A percentile compares a stretch with the other conserved stretches of the same genome.
Conservation (phyloP, 2,797 vertebrate species). For the Podarcis siculus region DNA sequence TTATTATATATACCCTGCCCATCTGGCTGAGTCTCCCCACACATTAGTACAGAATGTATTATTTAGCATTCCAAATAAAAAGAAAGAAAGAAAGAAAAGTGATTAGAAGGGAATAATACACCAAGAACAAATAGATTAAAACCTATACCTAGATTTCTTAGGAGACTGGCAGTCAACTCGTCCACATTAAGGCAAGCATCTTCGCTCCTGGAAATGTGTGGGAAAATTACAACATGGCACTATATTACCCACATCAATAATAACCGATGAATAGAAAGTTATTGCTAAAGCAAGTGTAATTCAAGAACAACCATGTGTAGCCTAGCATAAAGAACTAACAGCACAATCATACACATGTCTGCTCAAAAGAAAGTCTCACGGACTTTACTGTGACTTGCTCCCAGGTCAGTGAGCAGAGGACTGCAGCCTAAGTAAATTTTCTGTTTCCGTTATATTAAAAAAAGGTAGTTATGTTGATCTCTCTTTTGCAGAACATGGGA, state of each 20-base stretch:
- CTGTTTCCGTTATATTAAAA: neutral
- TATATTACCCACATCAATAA: neutral
- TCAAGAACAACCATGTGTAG: neutral
- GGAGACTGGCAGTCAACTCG: conserved; percentile 87
- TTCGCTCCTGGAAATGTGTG: conserved; percentile 79
- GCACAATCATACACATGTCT: no score
- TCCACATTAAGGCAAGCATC: conserved; percentile 82
- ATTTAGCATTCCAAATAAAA: no score
- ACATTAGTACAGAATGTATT: no score
- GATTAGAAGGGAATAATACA: neutral
- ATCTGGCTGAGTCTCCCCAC: no score
- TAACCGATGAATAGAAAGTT: no score
- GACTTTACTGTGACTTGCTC: neutral
- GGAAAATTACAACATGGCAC: neutral
- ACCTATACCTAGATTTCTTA: conserved; percentile 86
- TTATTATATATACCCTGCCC: no score
- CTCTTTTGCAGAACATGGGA: neutral
- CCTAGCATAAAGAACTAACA: neutral
- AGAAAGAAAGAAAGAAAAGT: neutral
- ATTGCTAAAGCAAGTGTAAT: neutral
- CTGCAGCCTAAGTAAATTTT: neutral
- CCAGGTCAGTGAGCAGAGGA: neutral
- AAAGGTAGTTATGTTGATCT: neutral
- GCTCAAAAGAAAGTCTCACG: no score
- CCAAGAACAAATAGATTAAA: conserved; percentile 42